Evolutionary conservation across 2,797 vertebrate species (phyloP).

Genomic region (Dipus sagitta): DNA sequence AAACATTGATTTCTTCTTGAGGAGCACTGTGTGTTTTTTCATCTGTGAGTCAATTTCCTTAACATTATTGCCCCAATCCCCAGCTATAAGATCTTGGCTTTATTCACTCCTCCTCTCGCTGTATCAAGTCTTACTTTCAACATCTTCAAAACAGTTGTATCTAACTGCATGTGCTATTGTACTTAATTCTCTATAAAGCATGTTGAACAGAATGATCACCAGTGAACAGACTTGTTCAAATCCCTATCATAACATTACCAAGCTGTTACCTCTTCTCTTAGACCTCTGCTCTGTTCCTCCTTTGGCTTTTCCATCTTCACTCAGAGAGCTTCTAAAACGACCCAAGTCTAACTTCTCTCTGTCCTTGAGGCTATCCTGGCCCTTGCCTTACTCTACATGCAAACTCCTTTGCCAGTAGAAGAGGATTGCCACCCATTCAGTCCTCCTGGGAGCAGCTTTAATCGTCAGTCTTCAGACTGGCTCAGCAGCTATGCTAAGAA

Average conservation of each 20-base stretch:
- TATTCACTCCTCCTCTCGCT: conserved; percentile 24
- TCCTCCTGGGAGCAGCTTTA: neutral
- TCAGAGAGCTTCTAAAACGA: neutral
- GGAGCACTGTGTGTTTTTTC: conserved; percentile 51
- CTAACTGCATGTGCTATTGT: conserved; percentile 69
- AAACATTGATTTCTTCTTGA: conserved; percentile 30
- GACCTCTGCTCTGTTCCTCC: conserved; percentile 6
- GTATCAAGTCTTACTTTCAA: conserved; percentile 6
- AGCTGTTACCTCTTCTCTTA: neutral
- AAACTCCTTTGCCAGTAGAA: neutral
- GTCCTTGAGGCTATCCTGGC: neutral
- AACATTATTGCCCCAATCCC: neutral
- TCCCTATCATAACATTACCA: conserved; percentile 24
- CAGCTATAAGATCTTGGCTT: conserved; percentile 40
- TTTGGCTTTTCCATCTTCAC: neutral
- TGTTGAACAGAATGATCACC: conserved; percentile 55
- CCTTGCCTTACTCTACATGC: neutral
- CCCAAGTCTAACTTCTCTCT: conserved; percentile 22
- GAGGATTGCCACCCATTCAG: neutral
- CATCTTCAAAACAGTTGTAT: conserved; percentile 58
- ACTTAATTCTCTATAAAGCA: conserved; percentile 69
- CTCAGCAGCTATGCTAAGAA: neutral
- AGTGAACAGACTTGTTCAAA: neutral
- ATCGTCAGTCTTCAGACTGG: neutral
- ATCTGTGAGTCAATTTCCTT: conserved; percentile 52